Base-by-base conservation (phyloP, 2,888 invertebrate species). In the Choreutis nemorana region DNA sequence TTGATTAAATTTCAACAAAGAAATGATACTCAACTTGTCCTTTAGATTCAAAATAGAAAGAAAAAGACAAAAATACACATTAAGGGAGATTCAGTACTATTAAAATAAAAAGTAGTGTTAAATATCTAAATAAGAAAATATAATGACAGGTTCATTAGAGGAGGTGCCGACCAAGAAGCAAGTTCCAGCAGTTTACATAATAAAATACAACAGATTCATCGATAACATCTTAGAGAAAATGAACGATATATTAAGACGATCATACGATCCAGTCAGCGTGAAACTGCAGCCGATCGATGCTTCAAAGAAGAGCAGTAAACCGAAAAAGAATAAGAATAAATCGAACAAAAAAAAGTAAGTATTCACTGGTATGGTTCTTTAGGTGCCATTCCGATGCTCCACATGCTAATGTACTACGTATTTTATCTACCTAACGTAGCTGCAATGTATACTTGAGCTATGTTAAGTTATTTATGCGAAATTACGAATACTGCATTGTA, bases 251-350 rank as follows among this genome's bases (percentile, higher is more conserved):
- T 70, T 93, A 39, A 82, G 87, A 27, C 83, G 85, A 39, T 90
- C 89, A 28, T 93, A 91, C 64, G 92, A 93, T 56, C 92, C 92
- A 0, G 92, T 93, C 32, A 87, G 88, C 40, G 92, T 93, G 0
- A 86, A 87, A 50, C 64, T 90, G 16, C 82, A 84, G 38, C 80
- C 81, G 0, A 81, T 79, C 7, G 66, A 81, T 12, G 79, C 72
- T 6, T 77, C 66, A 39, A 85, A 84, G 48, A 80, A 81, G 33
- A 77, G 47, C 26, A 67, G 65, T 3, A 83, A 80, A 34, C 73
- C 78, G 4, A 81, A 81, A 46, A 68, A 75, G 39, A 60, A 55
- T 32, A 81, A 73, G 48, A 75, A 51, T 14, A 58, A 70, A 36
- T 49, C 57, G 1, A 67, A 59, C 23, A 68, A 75, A 41, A n/a